Evolutionary conservation across 2,113 vertebrate species (phyloP).

Genomic region (Raphicerus campestris): DNA sequence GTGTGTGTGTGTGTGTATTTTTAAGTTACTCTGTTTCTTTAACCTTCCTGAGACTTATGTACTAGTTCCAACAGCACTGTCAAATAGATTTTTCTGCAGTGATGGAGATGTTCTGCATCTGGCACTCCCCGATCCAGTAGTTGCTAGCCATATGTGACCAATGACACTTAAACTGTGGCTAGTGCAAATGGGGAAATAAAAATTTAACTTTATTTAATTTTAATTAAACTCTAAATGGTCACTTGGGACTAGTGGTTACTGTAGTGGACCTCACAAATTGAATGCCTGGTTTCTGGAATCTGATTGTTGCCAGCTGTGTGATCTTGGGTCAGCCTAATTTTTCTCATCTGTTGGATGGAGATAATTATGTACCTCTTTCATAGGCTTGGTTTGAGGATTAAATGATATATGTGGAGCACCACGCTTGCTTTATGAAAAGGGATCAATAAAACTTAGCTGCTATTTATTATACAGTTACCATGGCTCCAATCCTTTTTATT

Average conservation of each 20-base stretch:
- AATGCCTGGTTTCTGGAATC: background rate
- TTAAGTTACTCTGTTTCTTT: background rate
- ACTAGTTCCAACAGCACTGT: background rate
- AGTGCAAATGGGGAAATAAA: background rate
- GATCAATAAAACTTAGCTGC: background rate
- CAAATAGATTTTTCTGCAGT: background rate
- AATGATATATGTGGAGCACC: background rate
- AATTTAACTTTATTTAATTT: background rate
- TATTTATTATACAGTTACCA: background rate
- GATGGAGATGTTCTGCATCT: background rate
- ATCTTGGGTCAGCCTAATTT: background rate
- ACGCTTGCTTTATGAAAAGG: background rate
- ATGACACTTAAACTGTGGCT: background rate
- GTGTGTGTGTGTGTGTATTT: background rate
- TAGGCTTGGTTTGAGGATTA: background rate
- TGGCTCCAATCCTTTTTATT: background rate
- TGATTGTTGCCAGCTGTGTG: background rate
- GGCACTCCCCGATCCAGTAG: background rate
- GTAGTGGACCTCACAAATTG: background rate
- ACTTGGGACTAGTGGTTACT: background rate
- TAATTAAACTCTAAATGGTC: background rate
- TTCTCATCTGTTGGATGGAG: background rate
- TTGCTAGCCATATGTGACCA: background rate
- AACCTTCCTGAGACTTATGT: background rate
- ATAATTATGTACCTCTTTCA: background rate